phyloP scores from a whole-genome alignment of 2,797 vertebrate species.

The Anguilla obscura region DNA sequence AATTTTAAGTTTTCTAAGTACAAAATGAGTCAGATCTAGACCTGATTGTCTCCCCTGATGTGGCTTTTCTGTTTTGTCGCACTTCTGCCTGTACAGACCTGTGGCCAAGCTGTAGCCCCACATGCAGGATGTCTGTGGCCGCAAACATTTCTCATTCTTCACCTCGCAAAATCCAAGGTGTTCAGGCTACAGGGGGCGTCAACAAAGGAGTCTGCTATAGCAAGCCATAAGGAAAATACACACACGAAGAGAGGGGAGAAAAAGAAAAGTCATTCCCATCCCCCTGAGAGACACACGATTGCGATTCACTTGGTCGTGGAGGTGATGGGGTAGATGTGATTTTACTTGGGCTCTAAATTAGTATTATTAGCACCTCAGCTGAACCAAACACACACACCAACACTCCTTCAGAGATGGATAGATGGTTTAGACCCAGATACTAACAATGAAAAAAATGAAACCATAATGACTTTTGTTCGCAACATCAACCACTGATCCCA shows the following conservation, averaged over 20 bases:
- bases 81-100: conserved; percentile 43
- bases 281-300: neutral
- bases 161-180: neutral
- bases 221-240: neutral
- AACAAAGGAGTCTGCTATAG: neutral
- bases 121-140: neutral
- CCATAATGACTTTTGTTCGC: neutral
- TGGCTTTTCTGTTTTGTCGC: conserved; percentile 31
- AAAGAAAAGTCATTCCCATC: neutral
- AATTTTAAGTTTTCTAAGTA: neutral
- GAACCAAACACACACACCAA: conserved; percentile 18
- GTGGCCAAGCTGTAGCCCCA: neutral
- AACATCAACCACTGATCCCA: neutral
- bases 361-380: neutral
- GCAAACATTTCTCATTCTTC: neutral
- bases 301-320: neutral
- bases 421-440: neutral
- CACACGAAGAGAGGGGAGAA: neutral
- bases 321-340: neutral
- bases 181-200: neutral
- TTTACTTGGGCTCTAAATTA: neutral
- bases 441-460: neutral
- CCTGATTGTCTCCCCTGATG: conserved; percentile 14
- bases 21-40: neutral
- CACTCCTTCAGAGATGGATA: neutral